Evolutionary conservation across 2,113 vertebrate species (phyloP), one percentile per base, ranked within the genome.

Genomic region (Morphnarchus princeps): DNA sequence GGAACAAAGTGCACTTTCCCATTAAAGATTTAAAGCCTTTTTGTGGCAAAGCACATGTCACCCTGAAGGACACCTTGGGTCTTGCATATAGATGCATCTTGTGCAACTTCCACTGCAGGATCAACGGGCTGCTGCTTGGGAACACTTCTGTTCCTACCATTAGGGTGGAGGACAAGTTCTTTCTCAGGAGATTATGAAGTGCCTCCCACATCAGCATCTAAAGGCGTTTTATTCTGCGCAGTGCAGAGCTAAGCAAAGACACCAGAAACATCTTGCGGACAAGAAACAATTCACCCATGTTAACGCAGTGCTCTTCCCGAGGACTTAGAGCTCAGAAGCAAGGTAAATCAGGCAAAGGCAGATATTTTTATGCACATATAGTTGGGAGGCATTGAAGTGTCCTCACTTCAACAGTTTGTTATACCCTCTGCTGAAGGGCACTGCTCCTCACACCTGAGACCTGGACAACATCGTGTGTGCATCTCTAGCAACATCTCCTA

Each of bases 11-110:
- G 94, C 93, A 88, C 74, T 96, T 96, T 93, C 85, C 93, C 89
- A 95, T 95, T 88, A 93, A 96, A 94, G 96, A 97, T 97, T 97
- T 96, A 97, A 86, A 96, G 93, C 91, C 84, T 94, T 95, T 95
- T 43, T 83, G 91, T 94, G 87, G 95, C 87, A 91, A 91, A 94
- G 71, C 87, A 86, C 82, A 57, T 88, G 89, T 96, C 94, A 96
- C 67, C 89, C 85, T 94, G 96, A 97, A 97, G 96, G 94, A 96
- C 97, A 95, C 83, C 94, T 96, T 95, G 79, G 55, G 63, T 94
- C 84, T 82, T 95, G 97, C 91, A 95, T 96, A 93, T 81, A 81
- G 94, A 96, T 96, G 82, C 78, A 85, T 90, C 93, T 93, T 88
- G 62, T 83, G 82, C 38, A 91, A 66, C 63, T 86, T 95, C 38